Evolutionary conservation across 2,797 vertebrate genomes (phyloP), one percentile per base, ranked within the genome.

Genomic region (Pangasius mekongensis): DNA sequence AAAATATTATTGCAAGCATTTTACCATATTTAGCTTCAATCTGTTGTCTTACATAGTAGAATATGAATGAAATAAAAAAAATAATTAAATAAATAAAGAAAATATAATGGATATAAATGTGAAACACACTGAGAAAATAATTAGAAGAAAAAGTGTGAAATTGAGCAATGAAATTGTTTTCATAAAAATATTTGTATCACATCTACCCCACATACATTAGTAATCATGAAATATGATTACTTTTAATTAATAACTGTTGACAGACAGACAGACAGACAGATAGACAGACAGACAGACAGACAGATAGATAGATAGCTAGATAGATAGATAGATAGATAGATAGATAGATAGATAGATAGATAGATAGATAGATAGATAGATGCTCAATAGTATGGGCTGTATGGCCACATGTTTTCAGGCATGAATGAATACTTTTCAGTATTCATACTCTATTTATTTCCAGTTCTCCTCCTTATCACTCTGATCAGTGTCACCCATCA

Each of bases 401-500:
- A 33, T 30, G 18, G 66, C 8, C 20, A 6, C 16, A 69, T 71
- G 13, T 36, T 71, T 71, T 71, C 18, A 30, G 10, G 27, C 11
- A 71, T 20, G 0, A 71, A 8, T 9, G 0, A 77, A 20, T 27
- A 7, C 20, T 49, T 86, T 58, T n/a, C 16, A 43, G 8, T 36
- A 10, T 66, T 43, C 18, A n/a, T 58, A 7, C 64, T 33, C 52
- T 83, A 3, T 43, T 47, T 47, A 47, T 24, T 47, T 47, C 33
- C n/a, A 18, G 16, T 22, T 58, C 13, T 58, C 30, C n/a, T 33
- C 13, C 27, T 81, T 33, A 2, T 56, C 52, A 18, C 30, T 47
- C 49, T 76, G 39, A 64, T 77, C 60, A 49, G 7, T 67, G 11
- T 74, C 66, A 83, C 64, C 84, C 77, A 73, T 18, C 30, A 54